A percentile compares a stretch with the other conserved stretches of the same genome.
These are phyloP conservation scores for Trachelus stipa DNA, from an alignment of 2,888 invertebrate species.

Conservation along the genomic window DNA sequence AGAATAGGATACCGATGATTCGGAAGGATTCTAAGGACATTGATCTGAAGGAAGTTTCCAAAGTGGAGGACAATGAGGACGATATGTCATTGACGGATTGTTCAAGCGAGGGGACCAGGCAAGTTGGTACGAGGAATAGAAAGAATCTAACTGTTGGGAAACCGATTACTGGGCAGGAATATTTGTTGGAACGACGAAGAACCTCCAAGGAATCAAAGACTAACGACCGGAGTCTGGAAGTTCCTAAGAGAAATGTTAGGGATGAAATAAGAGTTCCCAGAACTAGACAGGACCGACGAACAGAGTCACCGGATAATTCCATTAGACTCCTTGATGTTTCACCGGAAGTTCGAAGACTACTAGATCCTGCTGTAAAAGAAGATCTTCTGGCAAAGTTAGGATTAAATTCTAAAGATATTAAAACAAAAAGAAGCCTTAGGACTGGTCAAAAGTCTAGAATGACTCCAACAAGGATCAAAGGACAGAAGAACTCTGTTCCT, in stretches of 20 bases:
- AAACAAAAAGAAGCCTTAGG: constrained; percentile 9
- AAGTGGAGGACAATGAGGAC: constrained; percentile 1
- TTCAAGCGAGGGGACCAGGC: not conserved
- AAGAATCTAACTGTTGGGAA: constrained; percentile 17
- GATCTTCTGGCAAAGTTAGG: constrained; percentile 39
- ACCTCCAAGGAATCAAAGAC: not conserved
- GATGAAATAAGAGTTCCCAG: constrained; percentile 34
- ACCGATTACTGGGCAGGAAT: not conserved
- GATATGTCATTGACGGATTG: not conserved
- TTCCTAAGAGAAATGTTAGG: constrained; percentile 19
- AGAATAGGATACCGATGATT: constrained; percentile 22
- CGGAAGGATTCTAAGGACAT: constrained; percentile 3
- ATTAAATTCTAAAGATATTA: constrained; percentile 28
- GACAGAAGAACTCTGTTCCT: not conserved
- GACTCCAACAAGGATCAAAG: constrained; percentile 1
- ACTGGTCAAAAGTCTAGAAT: constrained; percentile 5
- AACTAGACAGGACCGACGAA: constrained; percentile 28
- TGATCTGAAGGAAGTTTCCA: not conserved
- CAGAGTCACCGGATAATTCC: constrained; percentile 31
- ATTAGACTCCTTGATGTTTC: constrained; percentile 37
- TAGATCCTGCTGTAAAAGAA: constrained; percentile 31
- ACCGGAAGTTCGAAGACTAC: constrained; percentile 45
- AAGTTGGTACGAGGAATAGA: constrained; percentile 22
- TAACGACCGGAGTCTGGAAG: not conserved
- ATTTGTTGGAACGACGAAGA: not conserved